Evolutionary conservation across 2,797 vertebrate species (phyloP), one percentile per base, ranked within the genome.

Genomic region (Malacoraja senta): DNA sequence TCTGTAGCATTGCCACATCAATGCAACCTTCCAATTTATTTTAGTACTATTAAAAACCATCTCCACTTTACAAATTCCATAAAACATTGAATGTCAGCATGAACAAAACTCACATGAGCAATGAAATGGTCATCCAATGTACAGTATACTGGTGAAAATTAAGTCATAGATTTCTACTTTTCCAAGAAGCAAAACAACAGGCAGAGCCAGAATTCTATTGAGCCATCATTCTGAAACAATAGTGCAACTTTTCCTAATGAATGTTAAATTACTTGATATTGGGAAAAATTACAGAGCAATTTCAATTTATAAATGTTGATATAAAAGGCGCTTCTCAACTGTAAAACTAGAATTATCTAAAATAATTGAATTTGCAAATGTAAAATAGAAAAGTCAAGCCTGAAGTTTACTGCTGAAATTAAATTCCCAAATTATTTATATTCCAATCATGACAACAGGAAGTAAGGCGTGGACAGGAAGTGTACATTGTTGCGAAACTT

Each of bases 381-480:
- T 1, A 68, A 68, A 84, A 63, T 65, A 86, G 61, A 88, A 88
- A 12, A 68, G 17, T 3, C 17, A 68, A 88, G n/a, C 32, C 17
- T 13, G 29, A 86, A 65, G 35, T 68, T 68, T 19, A 35, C 13
- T n/a, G 2, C 84, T 88, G 35, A 88, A 88, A 35, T 88, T 68
- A n/a, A 88, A 88, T 88, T 86, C 7, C 7, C 9, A 53, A 29
- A 29, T 83, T n/a, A 86, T 86, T 63, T 65, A 10, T 88, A 88
- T 17, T 65, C 17, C 65, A 35, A 88, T 88, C n/a, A 65, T 88
- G 63, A 88, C 84, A 35, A 86, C 61, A 86, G 83, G 83, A 86
- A 86, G 83, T 65, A 32, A 35, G 84, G 7, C n/a, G 8, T 65
- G 61, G 63, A 88, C 84, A 68, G 63, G 84, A 88, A 68, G 61